Conservation (phyloP, 1,140 invertebrate species). For the Aphaenogaster ashmeadi region DNA sequence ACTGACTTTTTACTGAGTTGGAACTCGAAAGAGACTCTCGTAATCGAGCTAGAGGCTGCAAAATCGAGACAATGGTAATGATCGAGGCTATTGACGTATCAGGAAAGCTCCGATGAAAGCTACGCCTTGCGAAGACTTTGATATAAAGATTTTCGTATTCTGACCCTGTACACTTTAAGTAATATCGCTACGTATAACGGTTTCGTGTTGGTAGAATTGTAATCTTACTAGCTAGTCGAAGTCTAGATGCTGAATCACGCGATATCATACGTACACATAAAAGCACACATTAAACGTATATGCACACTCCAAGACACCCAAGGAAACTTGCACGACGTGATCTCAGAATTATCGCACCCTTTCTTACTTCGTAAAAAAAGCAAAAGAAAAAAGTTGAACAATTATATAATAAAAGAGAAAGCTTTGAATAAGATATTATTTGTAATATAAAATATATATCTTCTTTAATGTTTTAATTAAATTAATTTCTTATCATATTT, state of each 20-base stretch:
- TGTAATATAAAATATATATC: background rate
- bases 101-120: slow-evolving; percentile 55
- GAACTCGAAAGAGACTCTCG: slow-evolving; percentile 70
- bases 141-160: slow-evolving; percentile 77
- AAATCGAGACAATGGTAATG: slow-evolving; percentile 23
- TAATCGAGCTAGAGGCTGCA: slow-evolving; percentile 34
- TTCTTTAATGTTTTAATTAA: slow-evolving; percentile 8
- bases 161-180: slow-evolving; percentile 77
- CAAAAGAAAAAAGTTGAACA: background rate
- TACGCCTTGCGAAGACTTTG: slow-evolving; percentile 68
- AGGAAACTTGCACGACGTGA: slow-evolving; percentile 39
- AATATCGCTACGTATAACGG: slow-evolving; percentile 69
- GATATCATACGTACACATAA: slow-evolving; percentile 59
- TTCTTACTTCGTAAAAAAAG: background rate
- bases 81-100: slow-evolving; percentile 67
- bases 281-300: slow-evolving; percentile 56
- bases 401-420: background rate
- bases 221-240: slow-evolving; percentile 85
- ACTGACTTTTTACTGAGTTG: slow-evolving; percentile 76
- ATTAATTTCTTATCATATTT: slow-evolving; percentile 7
- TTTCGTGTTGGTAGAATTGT: slow-evolving; percentile 82
- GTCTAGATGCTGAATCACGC: slow-evolving; percentile 72
- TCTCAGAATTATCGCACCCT: slow-evolving; percentile 40
- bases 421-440: background rate
- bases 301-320: slow-evolving; percentile 45